phyloP scores from a whole-genome alignment of 1,140 invertebrate genomes.

The Zaprionus inermis region DNA sequence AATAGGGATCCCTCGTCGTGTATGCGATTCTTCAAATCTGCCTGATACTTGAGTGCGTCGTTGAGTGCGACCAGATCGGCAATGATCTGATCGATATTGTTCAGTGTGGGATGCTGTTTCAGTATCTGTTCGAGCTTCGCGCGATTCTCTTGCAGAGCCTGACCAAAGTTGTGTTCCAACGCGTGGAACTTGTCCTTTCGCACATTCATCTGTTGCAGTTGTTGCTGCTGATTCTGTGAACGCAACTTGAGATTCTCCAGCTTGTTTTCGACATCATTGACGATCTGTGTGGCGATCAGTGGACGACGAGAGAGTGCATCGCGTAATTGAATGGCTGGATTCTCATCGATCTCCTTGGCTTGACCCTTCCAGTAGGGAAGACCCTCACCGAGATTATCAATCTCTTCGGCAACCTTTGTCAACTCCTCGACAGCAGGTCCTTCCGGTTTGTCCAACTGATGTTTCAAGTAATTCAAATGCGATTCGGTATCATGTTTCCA shows the following conservation, averaged over 20 bases:
- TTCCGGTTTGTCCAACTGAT: conserved; percentile 89
- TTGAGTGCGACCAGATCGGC: conserved; percentile 76
- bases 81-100: conserved; percentile 84
- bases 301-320: conserved; percentile 89
- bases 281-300: conserved; percentile 88
- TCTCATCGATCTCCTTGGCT: conserved; percentile 88
- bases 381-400: conserved; percentile 88
- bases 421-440: conserved; percentile 89
- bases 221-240: conserved; percentile 87
- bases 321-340: conserved; percentile 87
- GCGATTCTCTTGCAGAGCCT: conserved; percentile 86
- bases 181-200: conserved; percentile 89
- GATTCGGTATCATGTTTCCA: conserved; percentile 93
- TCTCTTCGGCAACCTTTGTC: conserved; percentile 88
- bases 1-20: conserved; percentile 90
- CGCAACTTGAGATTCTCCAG: conserved; percentile 87
- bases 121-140: conserved; percentile 86
- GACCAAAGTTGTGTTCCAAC: conserved; percentile 87
- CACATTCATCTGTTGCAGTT: conserved; percentile 88
- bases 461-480: conserved; percentile 91
- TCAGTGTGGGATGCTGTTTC: conserved; percentile 71
- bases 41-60: conserved; percentile 85
- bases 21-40: conserved; percentile 86
- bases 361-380: conserved; percentile 89
- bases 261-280: conserved; percentile 89